Evolutionary conservation across 2,113 vertebrate genomes (phyloP), one percentile per base, ranked within the genome.

Genomic region (Xiphophorus maculatus): DNA sequence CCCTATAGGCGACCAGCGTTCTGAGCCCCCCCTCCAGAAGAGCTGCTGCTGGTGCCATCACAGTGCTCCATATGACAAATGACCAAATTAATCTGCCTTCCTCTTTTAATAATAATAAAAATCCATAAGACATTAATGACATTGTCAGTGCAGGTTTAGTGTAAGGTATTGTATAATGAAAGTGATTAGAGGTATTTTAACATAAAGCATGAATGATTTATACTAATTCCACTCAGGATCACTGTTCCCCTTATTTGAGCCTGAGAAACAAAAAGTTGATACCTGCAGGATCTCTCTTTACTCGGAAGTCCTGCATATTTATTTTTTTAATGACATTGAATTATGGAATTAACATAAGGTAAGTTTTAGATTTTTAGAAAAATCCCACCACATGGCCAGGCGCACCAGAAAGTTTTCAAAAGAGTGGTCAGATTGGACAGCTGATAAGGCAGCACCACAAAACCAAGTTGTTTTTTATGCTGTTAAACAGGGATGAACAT

Each of bases 1-100:
- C 93, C 93, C 91, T 87, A 78, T 80, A 84, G 84, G 84, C 85
- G 80, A 89, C 86, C 80, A 78, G 81, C 74, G 73, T 81, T 74
- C 84, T 69, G 58, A 77, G 14, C 67, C 54, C 68, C 63, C 79
- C 70, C 63, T 65, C 69, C 32, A 51, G 54, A 28, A 14, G 30
- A 15, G 51, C 30, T 29, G 51, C 32, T 25, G 29, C 3, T 44
- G 66, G 25, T 63, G 51, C 28, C 61, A n/a, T 73, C 60, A 40
- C 29, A 44, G 35, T 61, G 44, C 30, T 73, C 51, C 66, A 61
- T 54, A 33, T 64, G 69, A 79, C 44, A 17, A 74, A 71, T 69
- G 63, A 22, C 17, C 22, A 6, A 19, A 51, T 51, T 51, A 28
- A 22, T 69, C 28, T 19, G 5, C 14, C 60, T 32, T 69, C 28